Base-by-base conservation (phyloP, 2,888 invertebrate genomes). In the Acleris laterana region DNA sequence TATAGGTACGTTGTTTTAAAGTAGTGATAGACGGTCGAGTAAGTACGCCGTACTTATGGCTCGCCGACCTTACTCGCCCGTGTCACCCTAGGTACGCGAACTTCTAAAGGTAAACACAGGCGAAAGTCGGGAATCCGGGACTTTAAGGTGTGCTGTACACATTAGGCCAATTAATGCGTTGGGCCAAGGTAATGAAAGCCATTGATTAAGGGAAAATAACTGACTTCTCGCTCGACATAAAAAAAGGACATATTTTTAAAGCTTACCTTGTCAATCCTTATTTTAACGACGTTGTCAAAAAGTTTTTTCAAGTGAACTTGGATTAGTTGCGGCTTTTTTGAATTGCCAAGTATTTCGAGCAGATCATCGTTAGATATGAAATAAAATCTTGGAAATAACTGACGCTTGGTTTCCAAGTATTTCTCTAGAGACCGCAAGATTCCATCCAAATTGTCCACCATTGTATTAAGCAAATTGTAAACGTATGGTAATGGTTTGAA, bases 381-480 rank as follows among this genome's bases (percentile, higher is more conserved):
- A 81, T 95, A 95, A 83, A 95, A 95, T 73, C 95, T 84, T 16
- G 98, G 98, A 85, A 98, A 98, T 51, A 97, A 83, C 83, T 96
- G 96, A n/a, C 98, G 93, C 81, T 98, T 98, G 0, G 96, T 96
- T 89, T 98, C 98, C 69, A 98, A 91, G 85, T 98, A 98, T 80
- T 95, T 94, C 84, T 98, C 98, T 60, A 98, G 88, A 0, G 96
- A 96, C 78, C 97, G 94, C 80, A 98, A 96, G 73, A 98, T 96
- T 44, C 94, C 88, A 81, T 98, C 98, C 70, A 98, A 90, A 73
- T 95, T 95, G 62, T 95, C 94, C 73, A 95, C 95, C 95, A 98
- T 95, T 73, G 93, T 89, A 71, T 94, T 96, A 61, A 98, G 89
- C 74, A 94, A 94, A 72, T 96, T 95, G 55, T 95, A 93, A 19